These are phyloP conservation scores for Dolichoris vasculosae DNA, from an alignment of 1,140 invertebrate genomes.

Conservation along the genomic window DNA sequence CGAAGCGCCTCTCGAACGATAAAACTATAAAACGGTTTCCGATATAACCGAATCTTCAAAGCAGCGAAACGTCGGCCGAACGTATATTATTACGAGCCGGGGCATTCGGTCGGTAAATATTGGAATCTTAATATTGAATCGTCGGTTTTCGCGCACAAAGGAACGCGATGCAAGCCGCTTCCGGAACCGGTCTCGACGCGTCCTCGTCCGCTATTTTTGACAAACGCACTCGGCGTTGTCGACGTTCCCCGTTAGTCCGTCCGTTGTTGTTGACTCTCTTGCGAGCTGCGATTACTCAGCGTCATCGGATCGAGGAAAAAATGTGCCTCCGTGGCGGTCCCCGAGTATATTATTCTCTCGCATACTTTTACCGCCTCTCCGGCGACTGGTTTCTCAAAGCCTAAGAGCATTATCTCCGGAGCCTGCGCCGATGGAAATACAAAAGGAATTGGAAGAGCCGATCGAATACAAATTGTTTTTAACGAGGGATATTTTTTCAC, in stretches of 20 bases:
- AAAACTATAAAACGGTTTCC: too few relatives aligned
- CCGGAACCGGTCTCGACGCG: constrained; percentile 30
- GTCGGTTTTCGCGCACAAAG: neutral
- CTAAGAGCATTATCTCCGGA: constrained; percentile 6
- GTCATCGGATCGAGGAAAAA: constrained; percentile 28
- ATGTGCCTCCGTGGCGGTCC: neutral
- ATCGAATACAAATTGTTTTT: constrained; percentile 36
- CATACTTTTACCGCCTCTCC: constrained; percentile 26
- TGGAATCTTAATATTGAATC: too few relatives aligned
- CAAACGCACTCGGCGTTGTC: constrained; percentile 13
- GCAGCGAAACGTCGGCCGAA: too few relatives aligned
- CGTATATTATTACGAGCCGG: too few relatives aligned
- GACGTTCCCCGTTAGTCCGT: constrained; percentile 14
- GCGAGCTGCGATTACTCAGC: constrained; percentile 32
- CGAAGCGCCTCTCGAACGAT: too few relatives aligned
- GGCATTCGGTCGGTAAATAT: neutral
- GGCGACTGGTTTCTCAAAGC: constrained; percentile 33
- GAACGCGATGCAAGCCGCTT: constrained; percentile 6
- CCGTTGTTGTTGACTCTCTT: neutral
- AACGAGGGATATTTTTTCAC: constrained; percentile 5
- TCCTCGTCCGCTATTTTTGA: constrained; percentile 27
- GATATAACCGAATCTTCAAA: too few relatives aligned
- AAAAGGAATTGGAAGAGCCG: constrained; percentile 22
- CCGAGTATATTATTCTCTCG: constrained; percentile 1
- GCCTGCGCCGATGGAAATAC: neutral